These are phyloP conservation scores for Apteryx owenii DNA, from an alignment of 2,113 vertebrate species.

Conservation along the genomic window DNA sequence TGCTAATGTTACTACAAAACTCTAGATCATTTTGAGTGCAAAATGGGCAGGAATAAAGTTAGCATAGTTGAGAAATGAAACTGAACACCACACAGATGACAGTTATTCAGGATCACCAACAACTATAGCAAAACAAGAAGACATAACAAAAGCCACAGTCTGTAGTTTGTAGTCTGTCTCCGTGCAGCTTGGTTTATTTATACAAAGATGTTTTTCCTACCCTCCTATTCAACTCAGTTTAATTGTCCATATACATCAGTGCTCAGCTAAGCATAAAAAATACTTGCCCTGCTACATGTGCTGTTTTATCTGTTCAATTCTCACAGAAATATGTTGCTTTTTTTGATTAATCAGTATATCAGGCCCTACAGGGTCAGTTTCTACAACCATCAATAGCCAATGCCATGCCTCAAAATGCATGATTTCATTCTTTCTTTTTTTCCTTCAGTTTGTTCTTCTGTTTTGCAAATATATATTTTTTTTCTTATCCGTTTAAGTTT, in stretches of 20 bases:
- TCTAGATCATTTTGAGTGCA: neutral
- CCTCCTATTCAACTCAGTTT: neutral
- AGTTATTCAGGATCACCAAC: neutral
- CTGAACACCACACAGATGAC: neutral
- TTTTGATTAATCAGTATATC: neutral
- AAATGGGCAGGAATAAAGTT: neutral
- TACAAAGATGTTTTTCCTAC: neutral
- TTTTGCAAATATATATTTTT: neutral
- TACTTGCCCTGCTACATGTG: no score
- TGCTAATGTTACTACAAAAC: neutral
- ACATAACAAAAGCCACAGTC: neutral
- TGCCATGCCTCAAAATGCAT: neutral
- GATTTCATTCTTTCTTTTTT: neutral
- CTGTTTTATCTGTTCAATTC: neutral
- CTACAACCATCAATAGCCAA: neutral
- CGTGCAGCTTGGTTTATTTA: neutral
- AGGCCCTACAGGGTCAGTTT: neutral
- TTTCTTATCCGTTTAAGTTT: neutral
- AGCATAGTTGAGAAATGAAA: neutral
- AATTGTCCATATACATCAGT: neutral
- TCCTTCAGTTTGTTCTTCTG: neutral
- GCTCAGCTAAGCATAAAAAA: neutral
- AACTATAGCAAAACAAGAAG: neutral
- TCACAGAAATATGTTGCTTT: neutral
- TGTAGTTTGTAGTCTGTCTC: neutral